These are phyloP conservation scores for Xerus rutilus DNA, from an alignment of 2,797 vertebrate genomes.

Conservation along the genomic window DNA sequence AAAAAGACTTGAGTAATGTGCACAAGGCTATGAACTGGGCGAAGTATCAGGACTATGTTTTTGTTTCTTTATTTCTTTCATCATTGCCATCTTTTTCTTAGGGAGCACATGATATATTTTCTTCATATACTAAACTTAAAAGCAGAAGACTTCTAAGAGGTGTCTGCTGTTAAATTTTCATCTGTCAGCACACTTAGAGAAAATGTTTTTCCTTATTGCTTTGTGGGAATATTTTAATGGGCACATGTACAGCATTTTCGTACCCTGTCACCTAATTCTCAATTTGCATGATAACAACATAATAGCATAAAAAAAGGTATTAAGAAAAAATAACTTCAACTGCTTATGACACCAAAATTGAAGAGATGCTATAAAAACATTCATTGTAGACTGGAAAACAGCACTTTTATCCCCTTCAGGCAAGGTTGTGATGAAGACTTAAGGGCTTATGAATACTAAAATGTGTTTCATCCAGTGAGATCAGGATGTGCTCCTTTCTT, in stretches of 20 bases:
- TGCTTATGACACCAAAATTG: slow-evolving; percentile 54
- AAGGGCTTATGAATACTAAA: slow-evolving; percentile 43
- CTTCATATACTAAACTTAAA: slow-evolving; percentile 56
- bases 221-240: slow-evolving; percentile 46
- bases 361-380: slow-evolving; percentile 67
- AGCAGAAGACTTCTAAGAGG: slow-evolving; percentile 60
- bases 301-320: slow-evolving; percentile 61
- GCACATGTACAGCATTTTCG: slow-evolving; percentile 49
- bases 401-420: slow-evolving; percentile 54
- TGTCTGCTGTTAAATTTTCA: slow-evolving; percentile 58
- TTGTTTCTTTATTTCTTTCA: slow-evolving; percentile 9
- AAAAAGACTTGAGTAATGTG: neutral
- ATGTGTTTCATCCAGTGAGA: neutral
- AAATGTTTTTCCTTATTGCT: slow-evolving; percentile 52
- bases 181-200: slow-evolving; percentile 56
- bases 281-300: slow-evolving; percentile 67
- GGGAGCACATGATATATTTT: neutral
- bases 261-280: slow-evolving; percentile 35
- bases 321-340: slow-evolving; percentile 62
- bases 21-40: neutral
- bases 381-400: slow-evolving; percentile 49
- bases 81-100: slow-evolving; percentile 4
- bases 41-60: neutral
- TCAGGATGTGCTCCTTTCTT: neutral
- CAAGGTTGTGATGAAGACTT: slow-evolving; percentile 50